Percentiles rank a stretch among this genome's conserved stretches.
Conservation (phyloP, 2,113 vertebrate genomes). For the Dipodomys stephensi region DNA sequence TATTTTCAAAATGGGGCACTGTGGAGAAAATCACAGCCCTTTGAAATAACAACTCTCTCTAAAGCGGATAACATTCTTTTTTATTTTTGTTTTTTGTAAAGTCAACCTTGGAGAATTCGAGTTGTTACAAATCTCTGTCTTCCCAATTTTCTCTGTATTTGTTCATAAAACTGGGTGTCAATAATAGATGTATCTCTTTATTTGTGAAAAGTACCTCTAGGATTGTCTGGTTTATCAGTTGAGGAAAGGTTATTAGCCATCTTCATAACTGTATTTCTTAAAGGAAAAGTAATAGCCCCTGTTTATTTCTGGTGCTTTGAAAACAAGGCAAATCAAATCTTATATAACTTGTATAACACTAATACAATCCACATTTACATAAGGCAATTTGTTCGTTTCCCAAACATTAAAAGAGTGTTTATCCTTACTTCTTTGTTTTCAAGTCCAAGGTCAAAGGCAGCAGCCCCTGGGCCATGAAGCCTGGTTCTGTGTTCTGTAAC, state of each 20-base stretch:
- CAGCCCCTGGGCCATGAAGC: not conserved
- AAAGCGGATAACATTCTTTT: constrained; percentile 52
- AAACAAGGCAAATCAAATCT: not conserved
- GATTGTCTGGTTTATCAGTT: not conserved
- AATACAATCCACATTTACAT: not conserved
- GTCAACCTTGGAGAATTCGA: constrained; percentile 61
- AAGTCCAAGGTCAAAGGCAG: not conserved
- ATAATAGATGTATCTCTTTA: not conserved
- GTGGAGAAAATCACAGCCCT: constrained; percentile 59
- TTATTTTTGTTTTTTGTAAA: not conserved
- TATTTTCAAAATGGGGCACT: constrained; percentile 50
- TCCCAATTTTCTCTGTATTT: constrained; percentile 57
- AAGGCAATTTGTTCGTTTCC: constrained; percentile 19
- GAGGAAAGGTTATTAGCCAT: constrained; percentile 30
- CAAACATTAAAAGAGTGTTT: constrained; percentile 41
- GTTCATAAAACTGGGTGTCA: constrained; percentile 66
- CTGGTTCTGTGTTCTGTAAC: not conserved
- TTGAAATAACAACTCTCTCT: constrained; percentile 61
- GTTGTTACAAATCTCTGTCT: constrained; percentile 68
- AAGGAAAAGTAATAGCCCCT: not conserved
- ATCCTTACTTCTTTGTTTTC: not conserved
- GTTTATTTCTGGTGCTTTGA: constrained; percentile 9
- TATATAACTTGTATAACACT: not conserved
- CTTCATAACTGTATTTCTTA: constrained; percentile 56
- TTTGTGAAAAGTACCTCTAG: constrained; percentile 23